phyloP scores from a whole-genome alignment of 2,797 vertebrate species.

The Acropternis orthonyx region DNA sequence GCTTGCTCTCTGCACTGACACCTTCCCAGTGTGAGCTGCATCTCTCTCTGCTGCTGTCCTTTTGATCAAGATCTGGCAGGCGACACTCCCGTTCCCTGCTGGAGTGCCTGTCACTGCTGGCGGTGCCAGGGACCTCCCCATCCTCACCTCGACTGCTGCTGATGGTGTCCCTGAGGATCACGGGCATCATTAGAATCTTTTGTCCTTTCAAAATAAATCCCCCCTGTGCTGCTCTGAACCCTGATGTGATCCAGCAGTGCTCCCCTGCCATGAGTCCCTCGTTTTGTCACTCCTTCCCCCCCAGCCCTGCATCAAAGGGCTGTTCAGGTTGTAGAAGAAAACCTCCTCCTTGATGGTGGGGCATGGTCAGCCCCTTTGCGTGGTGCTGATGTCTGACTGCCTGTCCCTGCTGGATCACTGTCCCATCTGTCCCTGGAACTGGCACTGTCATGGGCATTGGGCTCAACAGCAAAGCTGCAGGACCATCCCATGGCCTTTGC shows the following conservation, averaged over 20 bases:
- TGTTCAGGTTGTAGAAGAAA: not conserved
- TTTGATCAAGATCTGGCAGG: conserved; percentile 58
- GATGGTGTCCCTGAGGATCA: not conserved
- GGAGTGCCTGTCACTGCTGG: conserved; percentile 33
- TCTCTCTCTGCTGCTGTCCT: conserved; percentile 18
- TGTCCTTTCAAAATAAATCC: not conserved
- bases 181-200: not conserved
- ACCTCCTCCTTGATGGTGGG: not conserved
- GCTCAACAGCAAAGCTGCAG: rapidly evolving
- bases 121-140: not conserved
- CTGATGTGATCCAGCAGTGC: not conserved
- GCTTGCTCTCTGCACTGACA: conserved; percentile 33
- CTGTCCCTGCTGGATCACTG: rapidly evolving
- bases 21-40: not conserved
- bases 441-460: rapidly evolving
- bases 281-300: not conserved
- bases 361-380: not conserved
- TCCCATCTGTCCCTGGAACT: not conserved
- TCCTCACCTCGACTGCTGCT: not conserved
- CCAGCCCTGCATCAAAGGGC: not conserved
- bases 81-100: rapidly evolving
- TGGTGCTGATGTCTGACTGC: not conserved
- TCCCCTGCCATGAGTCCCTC: rapidly evolving
- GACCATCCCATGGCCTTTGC: not conserved
- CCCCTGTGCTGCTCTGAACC: rapidly evolving